Conservation (phyloP, 2,113 vertebrate genomes). For the Turnix velox region DNA sequence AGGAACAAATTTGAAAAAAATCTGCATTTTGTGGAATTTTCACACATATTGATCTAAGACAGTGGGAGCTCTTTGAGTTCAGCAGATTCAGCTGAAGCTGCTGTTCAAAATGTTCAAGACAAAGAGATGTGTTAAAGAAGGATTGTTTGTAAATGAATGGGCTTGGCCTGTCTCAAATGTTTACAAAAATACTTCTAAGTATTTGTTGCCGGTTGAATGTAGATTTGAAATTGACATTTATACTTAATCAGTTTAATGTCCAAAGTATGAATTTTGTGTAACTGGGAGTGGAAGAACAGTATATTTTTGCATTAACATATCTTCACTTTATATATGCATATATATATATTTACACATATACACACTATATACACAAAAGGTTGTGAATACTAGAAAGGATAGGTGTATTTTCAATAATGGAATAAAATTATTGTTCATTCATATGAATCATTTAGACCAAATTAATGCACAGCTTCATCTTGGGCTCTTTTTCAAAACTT, state of each 20-base stretch:
- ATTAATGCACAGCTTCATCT: conserved; percentile 68
- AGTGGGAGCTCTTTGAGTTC: conserved; percentile 45
- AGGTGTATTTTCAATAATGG: conserved; percentile 72
- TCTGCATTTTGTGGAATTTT: conserved; percentile 60
- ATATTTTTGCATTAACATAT: conserved; percentile 76
- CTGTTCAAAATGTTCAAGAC: conserved; percentile 35
- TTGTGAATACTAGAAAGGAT: conserved; percentile 73
- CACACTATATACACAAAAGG: conserved; percentile 60
- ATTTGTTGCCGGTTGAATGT: conserved; percentile 76
- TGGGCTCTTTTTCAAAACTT: conserved; percentile 73
- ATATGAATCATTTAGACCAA: conserved; percentile 62
- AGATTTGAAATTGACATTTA: conserved; percentile 71
- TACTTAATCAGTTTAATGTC: conserved; percentile 57
- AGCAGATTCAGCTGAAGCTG: conserved; percentile 45
- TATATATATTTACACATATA: conserved; percentile 68
- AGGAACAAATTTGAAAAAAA: conserved; percentile 51
- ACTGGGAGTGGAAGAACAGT: conserved; percentile 66
- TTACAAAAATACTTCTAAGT: conserved; percentile 76
- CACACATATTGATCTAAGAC: conserved; percentile 7
- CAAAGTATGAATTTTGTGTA: conserved; percentile 65
- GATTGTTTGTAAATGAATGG: conserved; percentile 59
- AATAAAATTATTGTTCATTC: conserved; percentile 70
- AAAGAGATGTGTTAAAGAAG: conserved; percentile 54
- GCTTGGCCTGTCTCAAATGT: conserved; percentile 66
- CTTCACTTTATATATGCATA: conserved; percentile 68